Conservation (phyloP, 2,797 vertebrate species). For the Scarus forsteni region DNA sequence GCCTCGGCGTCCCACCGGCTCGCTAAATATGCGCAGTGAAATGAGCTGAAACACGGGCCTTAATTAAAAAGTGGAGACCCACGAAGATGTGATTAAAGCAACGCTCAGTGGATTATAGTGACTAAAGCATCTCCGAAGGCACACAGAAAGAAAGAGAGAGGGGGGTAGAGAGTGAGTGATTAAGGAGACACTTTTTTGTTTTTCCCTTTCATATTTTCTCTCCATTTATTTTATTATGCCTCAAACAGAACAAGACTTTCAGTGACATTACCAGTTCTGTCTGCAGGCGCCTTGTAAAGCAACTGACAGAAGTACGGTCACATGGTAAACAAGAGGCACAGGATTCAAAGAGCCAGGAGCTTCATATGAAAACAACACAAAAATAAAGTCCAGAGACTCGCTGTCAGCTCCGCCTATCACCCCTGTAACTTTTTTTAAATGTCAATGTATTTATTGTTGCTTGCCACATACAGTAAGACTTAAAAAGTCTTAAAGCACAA, state of each 20-base stretch:
- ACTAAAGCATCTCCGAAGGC: slow-evolving; percentile 75
- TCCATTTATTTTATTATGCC: slow-evolving; percentile 24
- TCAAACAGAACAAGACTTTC: slow-evolving; percentile 25
- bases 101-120: slow-evolving; percentile 78
- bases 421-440: no score
- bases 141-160: slow-evolving; percentile 50
- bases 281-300: slow-evolving; percentile 17
- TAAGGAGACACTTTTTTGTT: slow-evolving; percentile 55
- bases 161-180: slow-evolving; percentile 58
- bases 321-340: slow-evolving; percentile 2
- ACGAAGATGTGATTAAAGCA: slow-evolving; percentile 84
- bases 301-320: slow-evolving; percentile 14
- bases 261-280: slow-evolving; percentile 22
- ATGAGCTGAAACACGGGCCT: slow-evolving; percentile 85
- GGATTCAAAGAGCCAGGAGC: no score
- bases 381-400: no score
- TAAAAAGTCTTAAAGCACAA: no score
- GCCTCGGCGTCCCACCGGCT: slow-evolving; percentile 76
- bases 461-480: no score
- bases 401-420: no score
- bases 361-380: no score
- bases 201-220: slow-evolving; percentile 53
- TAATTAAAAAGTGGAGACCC: slow-evolving; percentile 85
- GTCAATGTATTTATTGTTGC: no score
- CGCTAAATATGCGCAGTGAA: slow-evolving; percentile 87